Conservation (phyloP, 2,888 invertebrate species). For the Pemphredon lugubris region DNA sequence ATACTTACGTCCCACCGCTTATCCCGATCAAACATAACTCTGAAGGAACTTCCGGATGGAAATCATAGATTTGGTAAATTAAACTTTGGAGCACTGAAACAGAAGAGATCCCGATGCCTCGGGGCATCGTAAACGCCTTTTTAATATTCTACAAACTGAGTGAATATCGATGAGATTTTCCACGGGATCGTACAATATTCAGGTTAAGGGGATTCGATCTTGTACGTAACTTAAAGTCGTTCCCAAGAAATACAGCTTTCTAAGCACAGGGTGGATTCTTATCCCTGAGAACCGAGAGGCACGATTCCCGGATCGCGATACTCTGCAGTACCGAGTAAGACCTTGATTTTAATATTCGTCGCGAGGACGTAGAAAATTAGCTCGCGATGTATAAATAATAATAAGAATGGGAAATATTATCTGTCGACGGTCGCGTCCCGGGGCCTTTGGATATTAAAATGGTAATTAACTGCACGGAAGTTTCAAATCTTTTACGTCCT, state of each 20-base stretch:
- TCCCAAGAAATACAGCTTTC: slow-evolving; percentile 42
- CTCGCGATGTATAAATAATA: neutral
- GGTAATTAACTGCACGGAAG: neutral
- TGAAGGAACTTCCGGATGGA: too few relatives aligned
- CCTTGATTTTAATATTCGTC: neutral
- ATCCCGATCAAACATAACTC: too few relatives aligned
- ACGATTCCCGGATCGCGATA: slow-evolving; percentile 24
- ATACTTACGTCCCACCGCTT: too few relatives aligned
- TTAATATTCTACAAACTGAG: slow-evolving; percentile 59
- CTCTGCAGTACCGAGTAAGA: neutral
- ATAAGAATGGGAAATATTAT: too few relatives aligned
- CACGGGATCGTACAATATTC: slow-evolving; percentile 54
- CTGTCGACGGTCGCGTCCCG: neutral
- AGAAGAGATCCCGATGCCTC: slow-evolving; percentile 31
- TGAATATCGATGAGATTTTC: slow-evolving; percentile 58
- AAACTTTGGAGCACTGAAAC: slow-evolving; percentile 21
- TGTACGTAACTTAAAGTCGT: slow-evolving; percentile 51
- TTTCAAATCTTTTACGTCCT: neutral
- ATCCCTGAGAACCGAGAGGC: slow-evolving; percentile 24
- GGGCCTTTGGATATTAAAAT: neutral
- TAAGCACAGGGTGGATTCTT: slow-evolving; percentile 44
- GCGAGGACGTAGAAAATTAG: neutral
- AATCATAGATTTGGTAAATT: slow-evolving; percentile 17
- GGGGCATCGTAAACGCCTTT: slow-evolving; percentile 41
- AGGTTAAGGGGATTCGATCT: slow-evolving; percentile 62